Percentiles rank a stretch among this genome's conserved stretches.
Conservation (phyloP, 2,113 vertebrate species). For the Cochlearius cochlearius region DNA sequence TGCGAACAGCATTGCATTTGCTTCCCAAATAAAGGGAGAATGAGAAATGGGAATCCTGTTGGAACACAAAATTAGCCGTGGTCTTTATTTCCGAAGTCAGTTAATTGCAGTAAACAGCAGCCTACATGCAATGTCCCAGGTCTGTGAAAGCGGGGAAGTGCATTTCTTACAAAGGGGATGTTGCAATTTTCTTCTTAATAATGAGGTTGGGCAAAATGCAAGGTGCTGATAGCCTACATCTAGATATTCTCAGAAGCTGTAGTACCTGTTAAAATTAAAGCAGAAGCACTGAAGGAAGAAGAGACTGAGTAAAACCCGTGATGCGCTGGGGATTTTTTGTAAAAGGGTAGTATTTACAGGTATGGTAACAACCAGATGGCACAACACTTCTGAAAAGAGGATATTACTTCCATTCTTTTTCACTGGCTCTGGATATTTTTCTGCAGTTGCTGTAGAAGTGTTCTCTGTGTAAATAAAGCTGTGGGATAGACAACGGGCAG, state of each 20-base stretch:
- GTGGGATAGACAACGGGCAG: not conserved
- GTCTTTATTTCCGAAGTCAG: not conserved
- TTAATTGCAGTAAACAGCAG: not conserved
- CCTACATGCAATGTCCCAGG: not conserved
- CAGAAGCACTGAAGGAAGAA: not conserved
- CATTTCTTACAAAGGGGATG: not conserved
- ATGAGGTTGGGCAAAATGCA: not conserved
- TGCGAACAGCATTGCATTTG: not conserved
- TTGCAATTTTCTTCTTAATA: not conserved
- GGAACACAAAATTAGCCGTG: not conserved
- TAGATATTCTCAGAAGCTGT: not conserved
- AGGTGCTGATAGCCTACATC: not conserved
- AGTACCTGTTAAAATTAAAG: not conserved
- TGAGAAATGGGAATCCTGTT: slow-evolving; percentile 12
- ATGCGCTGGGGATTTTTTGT: not conserved
- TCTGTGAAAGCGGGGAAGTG: not conserved
- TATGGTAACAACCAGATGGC: not conserved
- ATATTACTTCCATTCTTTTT: not conserved
- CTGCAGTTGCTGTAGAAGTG: not conserved
- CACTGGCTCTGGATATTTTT: not conserved
- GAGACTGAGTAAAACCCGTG: not conserved
- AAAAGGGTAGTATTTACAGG: not conserved
- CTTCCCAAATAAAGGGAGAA: not conserved
- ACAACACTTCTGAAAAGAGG: not conserved
- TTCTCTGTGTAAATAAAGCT: not conserved